Conservation (phyloP, 2,797 vertebrate genomes). For the Tokudaia tokunoshimensis region DNA sequence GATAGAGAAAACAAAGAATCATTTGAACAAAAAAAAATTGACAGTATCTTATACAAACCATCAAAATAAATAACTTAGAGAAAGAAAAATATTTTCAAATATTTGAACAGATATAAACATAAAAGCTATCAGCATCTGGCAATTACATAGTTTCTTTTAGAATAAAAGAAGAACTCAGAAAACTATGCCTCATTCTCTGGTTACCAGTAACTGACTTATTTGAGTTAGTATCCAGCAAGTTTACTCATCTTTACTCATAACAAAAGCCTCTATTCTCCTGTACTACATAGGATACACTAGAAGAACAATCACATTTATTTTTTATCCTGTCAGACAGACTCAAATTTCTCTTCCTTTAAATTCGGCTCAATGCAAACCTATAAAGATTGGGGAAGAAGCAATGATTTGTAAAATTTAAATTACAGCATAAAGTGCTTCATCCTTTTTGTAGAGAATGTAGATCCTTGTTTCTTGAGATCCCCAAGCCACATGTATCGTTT, state of each 20-base stretch:
- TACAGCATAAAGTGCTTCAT: background rate
- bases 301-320: background rate
- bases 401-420: background rate
- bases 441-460: background rate
- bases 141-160: background rate
- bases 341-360: background rate
- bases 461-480: background rate
- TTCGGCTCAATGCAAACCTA: background rate
- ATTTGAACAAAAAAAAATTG: background rate
- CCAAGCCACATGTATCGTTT: background rate
- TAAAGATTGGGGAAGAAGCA: background rate
- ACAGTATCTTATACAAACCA: background rate
- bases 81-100: background rate
- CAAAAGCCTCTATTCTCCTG: background rate
- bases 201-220: background rate
- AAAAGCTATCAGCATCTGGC: background rate
- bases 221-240: background rate
- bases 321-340: background rate
- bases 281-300: background rate
- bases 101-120: background rate
- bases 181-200: background rate
- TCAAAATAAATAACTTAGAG: background rate
- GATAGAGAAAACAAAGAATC: background rate
- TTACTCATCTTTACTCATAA: background rate
- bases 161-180: background rate